Conservation (phyloP, 1,140 invertebrate species). For the Rhopalosiphum maidis region DNA sequence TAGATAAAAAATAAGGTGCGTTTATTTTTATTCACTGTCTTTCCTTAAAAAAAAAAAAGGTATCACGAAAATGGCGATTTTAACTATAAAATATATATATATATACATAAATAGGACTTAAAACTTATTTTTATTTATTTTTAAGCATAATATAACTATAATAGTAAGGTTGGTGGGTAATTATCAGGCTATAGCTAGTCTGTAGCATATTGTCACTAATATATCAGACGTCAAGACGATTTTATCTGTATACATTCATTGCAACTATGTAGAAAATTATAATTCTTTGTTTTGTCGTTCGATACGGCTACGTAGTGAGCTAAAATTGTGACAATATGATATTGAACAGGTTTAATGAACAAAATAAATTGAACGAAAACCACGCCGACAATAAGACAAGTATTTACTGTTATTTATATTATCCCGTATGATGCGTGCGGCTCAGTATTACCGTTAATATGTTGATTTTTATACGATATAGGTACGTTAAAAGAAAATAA, state of each 20-base stretch:
- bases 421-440: neutral
- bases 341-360: neutral
- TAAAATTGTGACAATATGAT: neutral
- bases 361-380: neutral
- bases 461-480: neutral
- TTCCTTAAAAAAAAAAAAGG: no score
- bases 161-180: neutral
- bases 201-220: neutral
- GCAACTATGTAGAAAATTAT: neutral
- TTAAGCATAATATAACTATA: neutral
- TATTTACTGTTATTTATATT: neutral
- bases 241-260: neutral
- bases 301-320: no score
- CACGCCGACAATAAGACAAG: neutral
- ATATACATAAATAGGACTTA: neutral
- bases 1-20: no score
- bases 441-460: no score
- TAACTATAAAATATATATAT: no score
- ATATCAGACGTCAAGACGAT: neutral
- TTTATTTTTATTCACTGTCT: no score
- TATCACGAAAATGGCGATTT: no score
- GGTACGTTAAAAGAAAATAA: neutral
- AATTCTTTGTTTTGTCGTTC: neutral
- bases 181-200: neutral
- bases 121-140: neutral